Percentiles rank a stretch among this genome's conserved stretches.
phyloP scores from a whole-genome alignment of 2,797 vertebrate genomes.

The Gambelia wislizenii region DNA sequence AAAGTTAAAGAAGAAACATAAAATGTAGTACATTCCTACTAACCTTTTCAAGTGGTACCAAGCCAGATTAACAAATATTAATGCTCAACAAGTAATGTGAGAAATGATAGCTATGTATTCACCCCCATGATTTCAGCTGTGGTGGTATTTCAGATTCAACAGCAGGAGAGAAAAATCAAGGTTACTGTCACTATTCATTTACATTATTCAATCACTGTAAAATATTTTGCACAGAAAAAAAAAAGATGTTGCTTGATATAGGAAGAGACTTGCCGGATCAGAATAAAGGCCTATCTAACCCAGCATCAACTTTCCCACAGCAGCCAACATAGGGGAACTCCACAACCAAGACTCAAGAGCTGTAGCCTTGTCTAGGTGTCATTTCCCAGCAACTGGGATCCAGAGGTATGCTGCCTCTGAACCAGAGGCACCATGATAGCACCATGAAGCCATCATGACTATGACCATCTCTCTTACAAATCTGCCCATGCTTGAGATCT shows the following conservation, averaged over 20 bases:
- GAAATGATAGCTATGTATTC: conserved; percentile 14
- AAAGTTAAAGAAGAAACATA: not conserved
- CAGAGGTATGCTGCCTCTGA: not conserved
- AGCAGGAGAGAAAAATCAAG: not conserved
- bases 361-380: not conserved
- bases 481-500: too few species aligned
- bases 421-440: too few species aligned
- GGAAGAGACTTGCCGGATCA: not conserved
- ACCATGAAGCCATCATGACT: not conserved
- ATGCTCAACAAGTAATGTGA: not conserved
- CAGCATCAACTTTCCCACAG: not conserved
- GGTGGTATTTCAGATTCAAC: not conserved
- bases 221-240: not conserved
- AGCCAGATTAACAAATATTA: not conserved
- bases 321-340: too few species aligned
- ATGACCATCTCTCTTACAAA: too few species aligned
- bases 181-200: not conserved
- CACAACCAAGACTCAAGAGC: not conserved
- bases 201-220: not conserved
- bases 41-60: not conserved
- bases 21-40: not conserved
- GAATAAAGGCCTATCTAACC: not conserved
- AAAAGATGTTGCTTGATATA: not conserved
- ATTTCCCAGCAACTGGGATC: not conserved
- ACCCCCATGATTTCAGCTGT: not conserved